Evolutionary conservation across 2,888 invertebrate species (phyloP).

Genomic region (Pammene fasciana): DNA sequence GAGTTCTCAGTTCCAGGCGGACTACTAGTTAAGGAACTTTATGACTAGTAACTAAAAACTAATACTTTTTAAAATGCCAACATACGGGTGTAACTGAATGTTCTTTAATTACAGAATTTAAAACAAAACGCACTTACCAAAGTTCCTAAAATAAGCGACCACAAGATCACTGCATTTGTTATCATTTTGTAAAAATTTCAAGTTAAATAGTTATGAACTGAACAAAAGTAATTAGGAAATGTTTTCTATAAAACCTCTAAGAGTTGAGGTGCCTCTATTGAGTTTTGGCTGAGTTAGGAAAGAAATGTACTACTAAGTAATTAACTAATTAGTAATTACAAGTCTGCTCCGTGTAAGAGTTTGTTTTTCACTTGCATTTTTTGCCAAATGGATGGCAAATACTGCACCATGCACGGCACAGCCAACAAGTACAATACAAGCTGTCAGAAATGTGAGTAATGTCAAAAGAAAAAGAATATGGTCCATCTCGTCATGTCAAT

Average conservation of each 20-base stretch:
- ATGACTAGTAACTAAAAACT: background rate
- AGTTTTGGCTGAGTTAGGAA: too few relatives aligned
- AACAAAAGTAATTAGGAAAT: background rate
- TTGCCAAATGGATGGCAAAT: conserved; percentile 5
- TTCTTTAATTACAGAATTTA: background rate
- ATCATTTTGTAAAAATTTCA: conserved; percentile 14
- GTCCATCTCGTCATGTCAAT: too few relatives aligned
- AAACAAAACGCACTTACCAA: conserved; percentile 30
- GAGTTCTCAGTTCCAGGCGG: too few relatives aligned
- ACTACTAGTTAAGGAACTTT: too few relatives aligned
- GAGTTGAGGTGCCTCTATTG: background rate
- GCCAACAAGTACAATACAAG: too few relatives aligned
- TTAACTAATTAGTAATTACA: background rate
- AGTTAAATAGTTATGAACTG: background rate
- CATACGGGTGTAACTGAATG: background rate
- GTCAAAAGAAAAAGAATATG: too few relatives aligned
- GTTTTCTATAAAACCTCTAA: background rate
- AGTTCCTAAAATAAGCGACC: conserved; percentile 10
- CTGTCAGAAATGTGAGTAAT: too few relatives aligned
- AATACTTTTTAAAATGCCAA: background rate
- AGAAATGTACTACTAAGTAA: too few relatives aligned
- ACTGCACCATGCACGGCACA: too few relatives aligned
- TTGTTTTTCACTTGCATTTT: conserved; percentile 8
- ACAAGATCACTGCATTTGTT: conserved; percentile 15
- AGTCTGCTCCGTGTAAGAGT: background rate